Evolutionary conservation across 2,797 vertebrate genomes (phyloP), one percentile per base, ranked within the genome.

Genomic region (Sciurus carolinensis): DNA sequence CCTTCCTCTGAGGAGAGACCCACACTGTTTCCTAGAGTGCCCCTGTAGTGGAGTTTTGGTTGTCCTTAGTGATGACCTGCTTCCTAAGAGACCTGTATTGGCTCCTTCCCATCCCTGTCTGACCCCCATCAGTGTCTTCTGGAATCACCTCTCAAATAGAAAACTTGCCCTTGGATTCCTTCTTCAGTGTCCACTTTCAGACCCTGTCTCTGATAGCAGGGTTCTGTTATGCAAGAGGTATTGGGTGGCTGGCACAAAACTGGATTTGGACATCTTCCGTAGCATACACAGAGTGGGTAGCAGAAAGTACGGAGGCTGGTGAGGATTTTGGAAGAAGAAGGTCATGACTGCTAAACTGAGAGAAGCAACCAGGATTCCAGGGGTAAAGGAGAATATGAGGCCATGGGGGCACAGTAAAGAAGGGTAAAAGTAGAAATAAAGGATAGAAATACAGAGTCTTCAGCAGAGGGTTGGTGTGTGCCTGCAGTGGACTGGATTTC

Each of bases 311-410:
- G 67, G 69, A 44, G 20, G 24, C 22, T 8, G 1, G 42, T 1
- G 1, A 89, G 33, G 76, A 54, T 66, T 73, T 71, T 62, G 39
- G 39, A 69, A 93, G 52, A 50, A 30, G 52, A 33, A 22, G 20
- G 11, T 52, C 13, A 8, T 57, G 50, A 20, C 59, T 73, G n/a
- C 26, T 33, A 86, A 80, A 62, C 13, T 18, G 36, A 87, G n/a
- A 82, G 50, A 52, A 81, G 62, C 44, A 91, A 67, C 83, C 71
- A 92, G 44, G 59, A 71, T 66, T 83, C 82, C 67, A 84, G 42
- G n/a, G 7, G 3, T 39, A 67, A 77, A 82, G 75, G 89, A 77
- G 85, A 92, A 44, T 52, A 39, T 66, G 69, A 95, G 20, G n/a
- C 44, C 36, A 79, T 0, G 0, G 42, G 33, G 33, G 67, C 28